A percentile compares a stretch with the other conserved stretches of the same genome.
These are phyloP conservation scores for Chelonoidis abingdonii DNA, from an alignment of 2,113 vertebrate genomes.

Conservation along the genomic window DNA sequence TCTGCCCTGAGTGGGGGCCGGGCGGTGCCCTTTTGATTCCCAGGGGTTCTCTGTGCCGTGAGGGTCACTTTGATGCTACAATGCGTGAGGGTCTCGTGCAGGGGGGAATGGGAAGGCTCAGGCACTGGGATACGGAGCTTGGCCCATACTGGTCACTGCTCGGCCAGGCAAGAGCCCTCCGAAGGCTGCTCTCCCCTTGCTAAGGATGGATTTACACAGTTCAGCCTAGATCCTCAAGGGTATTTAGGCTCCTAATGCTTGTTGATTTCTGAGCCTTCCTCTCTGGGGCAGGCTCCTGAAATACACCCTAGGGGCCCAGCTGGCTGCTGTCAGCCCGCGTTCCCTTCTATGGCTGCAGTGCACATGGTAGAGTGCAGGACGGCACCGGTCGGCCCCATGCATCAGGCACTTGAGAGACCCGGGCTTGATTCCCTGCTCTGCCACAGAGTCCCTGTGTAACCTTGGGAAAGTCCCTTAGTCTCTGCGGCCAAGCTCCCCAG, in stretches of 20 bases:
- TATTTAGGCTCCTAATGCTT: too few relatives aligned
- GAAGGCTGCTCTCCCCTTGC: not conserved
- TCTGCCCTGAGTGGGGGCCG: not conserved
- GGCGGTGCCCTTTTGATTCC: not conserved
- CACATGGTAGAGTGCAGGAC: not conserved
- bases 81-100: accelerated
- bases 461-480: not conserved
- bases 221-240: not conserved
- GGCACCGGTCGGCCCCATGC: too few relatives aligned
- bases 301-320: not conserved
- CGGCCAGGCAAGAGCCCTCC: not conserved
- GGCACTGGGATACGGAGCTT: not conserved
- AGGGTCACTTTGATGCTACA: not conserved
- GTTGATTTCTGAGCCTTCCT: not conserved
- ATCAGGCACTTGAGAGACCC: too few relatives aligned
- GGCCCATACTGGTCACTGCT: not conserved
- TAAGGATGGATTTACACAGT: not conserved
- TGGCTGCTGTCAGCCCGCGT: not conserved
- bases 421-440: not conserved
- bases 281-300: not conserved
- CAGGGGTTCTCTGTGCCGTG: too few relatives aligned
- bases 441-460: not conserved
- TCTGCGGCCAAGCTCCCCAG: not conserved
- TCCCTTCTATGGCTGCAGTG: not conserved
- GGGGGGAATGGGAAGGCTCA: not conserved